These are phyloP conservation scores for Drepanosiphum platanoidis DNA, from an alignment of 2,888 invertebrate genomes.

Conservation along the genomic window DNA sequence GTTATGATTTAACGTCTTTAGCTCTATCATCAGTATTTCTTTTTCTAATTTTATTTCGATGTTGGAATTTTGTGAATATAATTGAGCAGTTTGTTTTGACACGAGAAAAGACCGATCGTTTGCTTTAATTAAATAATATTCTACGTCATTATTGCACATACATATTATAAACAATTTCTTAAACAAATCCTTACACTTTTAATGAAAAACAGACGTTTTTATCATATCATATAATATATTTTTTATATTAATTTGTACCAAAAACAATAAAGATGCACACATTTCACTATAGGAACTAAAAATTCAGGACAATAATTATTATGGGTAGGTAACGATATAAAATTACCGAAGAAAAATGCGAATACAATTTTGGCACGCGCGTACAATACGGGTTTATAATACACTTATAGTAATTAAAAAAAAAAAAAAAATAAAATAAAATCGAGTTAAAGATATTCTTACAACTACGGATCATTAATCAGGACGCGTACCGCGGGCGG, in stretches of 20 bases:
- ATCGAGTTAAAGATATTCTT: background rate
- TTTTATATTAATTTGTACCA: background rate
- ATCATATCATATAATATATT: too few species aligned
- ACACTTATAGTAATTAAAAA: background rate
- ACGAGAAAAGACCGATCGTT: conserved; percentile 17
- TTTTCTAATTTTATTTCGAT: background rate
- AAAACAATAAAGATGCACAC: background rate
- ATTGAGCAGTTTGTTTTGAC: conserved; percentile 8
- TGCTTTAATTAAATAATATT: background rate
- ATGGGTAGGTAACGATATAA: background rate
- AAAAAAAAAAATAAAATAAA: too few species aligned
- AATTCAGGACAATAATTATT: background rate
- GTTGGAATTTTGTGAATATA: background rate
- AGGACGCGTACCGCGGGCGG: background rate
- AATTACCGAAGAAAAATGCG: background rate
- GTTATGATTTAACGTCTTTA: background rate
- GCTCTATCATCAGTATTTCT: background rate
- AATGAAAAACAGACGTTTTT: too few species aligned
- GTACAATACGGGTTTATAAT: background rate
- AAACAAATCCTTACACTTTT: background rate
- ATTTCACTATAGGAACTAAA: conserved; percentile 19
- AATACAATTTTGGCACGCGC: conserved; percentile 15
- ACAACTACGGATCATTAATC: background rate
- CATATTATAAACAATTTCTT: background rate
- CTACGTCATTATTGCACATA: background rate